Percentiles rank a stretch among this genome's conserved stretches.
Evolutionary conservation across 2,888 invertebrate species (phyloP).

Genomic region (Lapara coniferarum): DNA sequence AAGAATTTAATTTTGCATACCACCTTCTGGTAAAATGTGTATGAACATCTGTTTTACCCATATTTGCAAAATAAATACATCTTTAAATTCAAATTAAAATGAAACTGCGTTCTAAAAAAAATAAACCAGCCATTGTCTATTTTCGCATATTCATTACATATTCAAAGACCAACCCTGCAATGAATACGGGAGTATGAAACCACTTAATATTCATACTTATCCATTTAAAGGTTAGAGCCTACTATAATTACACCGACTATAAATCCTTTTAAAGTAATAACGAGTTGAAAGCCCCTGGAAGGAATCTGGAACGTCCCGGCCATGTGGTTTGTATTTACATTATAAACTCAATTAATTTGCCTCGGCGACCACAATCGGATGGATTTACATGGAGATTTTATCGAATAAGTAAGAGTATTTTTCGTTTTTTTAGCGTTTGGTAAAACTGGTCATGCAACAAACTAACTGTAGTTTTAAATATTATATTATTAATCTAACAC

Average conservation of each 20-base stretch:
- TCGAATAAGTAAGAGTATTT: no score
- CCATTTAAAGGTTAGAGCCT: constrained; percentile 14
- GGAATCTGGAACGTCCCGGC: constrained; percentile 41
- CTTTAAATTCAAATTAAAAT: no score
- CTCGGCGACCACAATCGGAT: constrained; percentile 36
- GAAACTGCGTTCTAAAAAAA: no score
- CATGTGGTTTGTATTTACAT: constrained; percentile 53
- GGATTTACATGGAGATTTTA: constrained; percentile 25
- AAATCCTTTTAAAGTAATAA: constrained; percentile 34
- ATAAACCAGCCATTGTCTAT: not conserved
- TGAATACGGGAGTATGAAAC: constrained; percentile 6
- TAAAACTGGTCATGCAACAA: no score
- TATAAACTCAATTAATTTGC: constrained; percentile 46
- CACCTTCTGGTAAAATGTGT: no score
- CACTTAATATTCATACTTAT: constrained; percentile 23
- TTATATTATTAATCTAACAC: no score
- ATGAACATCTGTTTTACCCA: no score
- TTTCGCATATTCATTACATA: constrained; percentile 6
- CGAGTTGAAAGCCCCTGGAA: constrained; percentile 33
- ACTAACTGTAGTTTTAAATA: no score
- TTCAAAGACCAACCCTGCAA: constrained; percentile 2
- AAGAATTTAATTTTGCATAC: no score
- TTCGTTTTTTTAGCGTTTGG: no score
- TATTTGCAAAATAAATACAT: no score
- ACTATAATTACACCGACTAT: constrained; percentile 27